A percentile compares a stretch with the other conserved stretches of the same genome.
These are phyloP conservation scores for Chrosomus eos DNA, from an alignment of 2,797 vertebrate species.

Conservation along the genomic window DNA sequence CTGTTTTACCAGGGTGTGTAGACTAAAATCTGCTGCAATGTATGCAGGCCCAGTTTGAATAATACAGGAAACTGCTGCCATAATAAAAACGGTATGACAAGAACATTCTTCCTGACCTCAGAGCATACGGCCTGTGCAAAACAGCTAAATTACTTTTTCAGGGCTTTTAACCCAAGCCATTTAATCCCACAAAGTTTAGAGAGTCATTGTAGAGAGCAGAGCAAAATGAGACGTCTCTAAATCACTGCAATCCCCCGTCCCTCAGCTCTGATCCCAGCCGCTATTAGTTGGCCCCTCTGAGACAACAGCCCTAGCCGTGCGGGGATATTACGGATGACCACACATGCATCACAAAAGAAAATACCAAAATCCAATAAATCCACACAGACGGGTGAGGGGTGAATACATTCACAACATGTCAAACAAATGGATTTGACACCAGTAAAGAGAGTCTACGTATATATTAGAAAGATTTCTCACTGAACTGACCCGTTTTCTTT, in stretches of 20 bases:
- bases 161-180: conserved; percentile 41
- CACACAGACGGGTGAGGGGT: conserved; percentile 29
- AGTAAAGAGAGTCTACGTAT: neutral
- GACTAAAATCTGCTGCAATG: neutral
- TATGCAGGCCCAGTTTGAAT: conserved; percentile 13
- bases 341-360: conserved; percentile 44
- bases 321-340: conserved; percentile 33
- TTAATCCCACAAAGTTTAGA: conserved; percentile 50
- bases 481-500: neutral
- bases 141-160: conserved; percentile 51
- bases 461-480: neutral
- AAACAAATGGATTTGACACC: conserved; percentile 3
- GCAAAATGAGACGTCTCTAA: conserved; percentile 39
- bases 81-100: conserved; percentile 27
- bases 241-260: conserved; percentile 32
- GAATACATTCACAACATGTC: conserved; percentile 33
- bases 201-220: conserved; percentile 49
- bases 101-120: conserved; percentile 31
- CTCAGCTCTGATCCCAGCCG: conserved; percentile 45
- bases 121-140: conserved; percentile 27
- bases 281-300: conserved; percentile 39
- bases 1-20: neutral
- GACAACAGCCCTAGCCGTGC: conserved; percentile 16
- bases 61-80: conserved; percentile 1
- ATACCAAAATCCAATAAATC: conserved; percentile 35